Evolutionary conservation across 2,888 invertebrate species (phyloP), one percentile per base, ranked within the genome.

Genomic region (Xestoiulus laeticollis): DNA sequence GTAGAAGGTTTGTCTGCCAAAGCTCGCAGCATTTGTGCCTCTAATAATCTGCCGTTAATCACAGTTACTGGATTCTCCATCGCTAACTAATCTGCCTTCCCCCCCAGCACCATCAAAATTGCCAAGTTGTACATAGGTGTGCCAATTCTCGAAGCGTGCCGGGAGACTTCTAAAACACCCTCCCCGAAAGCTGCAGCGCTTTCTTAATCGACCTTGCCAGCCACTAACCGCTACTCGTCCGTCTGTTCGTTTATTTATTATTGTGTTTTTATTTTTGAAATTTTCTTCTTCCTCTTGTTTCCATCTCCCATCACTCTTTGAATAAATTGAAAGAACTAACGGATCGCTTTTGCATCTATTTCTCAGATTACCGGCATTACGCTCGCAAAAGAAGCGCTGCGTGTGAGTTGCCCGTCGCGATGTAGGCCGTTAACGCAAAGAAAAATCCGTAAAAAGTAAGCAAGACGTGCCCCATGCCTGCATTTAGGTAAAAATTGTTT

Each of bases 321-420:
- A 78, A 78, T 78, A 78, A 78, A 78, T 78, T 78, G 78, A 59
- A 19, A 22, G 30, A 78, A 78, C 78, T 78, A 78, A 78, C 16
- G 26, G 78, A 4, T 26, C 68, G 22, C n/a, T 68, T 68, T 78
- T 78, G 78, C 78, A 30, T 78, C 30, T 78, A 78, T 78, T 78
- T 78, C 78, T 78, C 78, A 78, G 78, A 78, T 78, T 78, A 26
- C 78, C 78, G 30, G 12, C 78, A 30, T 26, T 78, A 26, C 78
- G 78, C 78, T 30, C 78, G 78, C 78, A 78, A 78, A 78, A 78
- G 78, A 78, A 78, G 78, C 78, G 78, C 78, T 78, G 78, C 30
- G 6, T 78, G 30, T 30, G 78, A 78, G 3, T 14, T 30, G 30
- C 30, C 78, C 26, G 16, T 78, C 3, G 78, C 14, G 14, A 6